Base-by-base conservation (phyloP, 2,797 vertebrate genomes). In the Buceros bicornis region DNA sequence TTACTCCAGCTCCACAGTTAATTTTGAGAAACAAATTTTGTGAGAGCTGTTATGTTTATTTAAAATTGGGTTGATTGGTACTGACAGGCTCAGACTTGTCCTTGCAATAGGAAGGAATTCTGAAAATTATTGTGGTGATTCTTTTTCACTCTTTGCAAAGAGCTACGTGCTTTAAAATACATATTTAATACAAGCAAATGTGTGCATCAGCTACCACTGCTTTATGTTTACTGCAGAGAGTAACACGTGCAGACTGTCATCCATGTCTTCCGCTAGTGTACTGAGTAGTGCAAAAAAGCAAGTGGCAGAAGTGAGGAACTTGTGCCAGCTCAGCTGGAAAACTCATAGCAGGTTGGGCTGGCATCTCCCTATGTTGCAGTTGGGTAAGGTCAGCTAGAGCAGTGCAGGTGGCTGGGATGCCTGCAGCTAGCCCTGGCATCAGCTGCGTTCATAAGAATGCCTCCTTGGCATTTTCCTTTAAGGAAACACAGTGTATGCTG, bases 21-120 rank as follows among this genome's bases (percentile, higher is more conserved):
- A 90, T 90, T 92, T 90, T 48, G 93, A 33, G 90, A 89, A 95
- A 54, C 61, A 69, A 93, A 87, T 90, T 29, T 51, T 74, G n/a
- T 65, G 71, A 80, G 42, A 17, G 35, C 37, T 50, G 40, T 81
- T 89, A 31, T 0, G 11, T 26, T 76, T 79, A 20, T 77, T 93
- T 89, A 69, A 82, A 82, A 64, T 21, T 13, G 71, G 19, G 17
- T 71, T 60, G 64, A 35, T 65, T 42, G 31, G 33, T 85, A 54
- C 22, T 13, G 50, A 35, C 65, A 79, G 81, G 82, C 33, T 95
- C 71, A 93, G 78, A 48, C 95, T 71, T 91, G 86, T 22, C 65
- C 17, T 78, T 31, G 31, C 29, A 31, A 65, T 47, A 80, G 22
- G 2, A 22, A 79, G 37, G 64, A 82, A 71, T 94, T 94, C 80